Evolutionary conservation across 2,113 vertebrate species (phyloP).

Genomic region (Lynx canadensis): DNA sequence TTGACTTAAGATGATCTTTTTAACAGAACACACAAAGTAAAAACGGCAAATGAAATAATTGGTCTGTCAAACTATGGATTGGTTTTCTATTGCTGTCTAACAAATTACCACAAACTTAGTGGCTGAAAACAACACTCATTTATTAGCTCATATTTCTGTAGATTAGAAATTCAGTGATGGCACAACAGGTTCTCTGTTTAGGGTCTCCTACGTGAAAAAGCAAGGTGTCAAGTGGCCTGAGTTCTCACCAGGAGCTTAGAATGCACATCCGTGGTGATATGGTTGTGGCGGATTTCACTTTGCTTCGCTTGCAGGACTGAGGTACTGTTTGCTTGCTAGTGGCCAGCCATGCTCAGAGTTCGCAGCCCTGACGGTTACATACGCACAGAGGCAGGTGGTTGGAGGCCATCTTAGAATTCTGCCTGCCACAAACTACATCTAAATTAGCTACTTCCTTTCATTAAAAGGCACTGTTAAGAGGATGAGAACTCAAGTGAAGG

Average conservation of each 20-base stretch:
- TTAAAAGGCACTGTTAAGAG: not conserved
- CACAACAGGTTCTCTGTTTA: not conserved
- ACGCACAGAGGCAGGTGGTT: not conserved
- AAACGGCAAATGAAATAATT: not conserved
- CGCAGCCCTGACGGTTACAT: not conserved
- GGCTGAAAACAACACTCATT: not conserved
- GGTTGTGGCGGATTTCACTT: not conserved
- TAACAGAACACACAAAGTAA: not conserved
- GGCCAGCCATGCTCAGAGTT: not conserved
- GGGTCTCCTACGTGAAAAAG: not conserved
- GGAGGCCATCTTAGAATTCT: not conserved
- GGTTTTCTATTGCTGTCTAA: not conserved
- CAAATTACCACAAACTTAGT: not conserved
- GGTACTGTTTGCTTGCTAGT: too few relatives aligned
- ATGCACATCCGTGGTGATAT: too few relatives aligned
- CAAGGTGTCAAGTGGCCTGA: not conserved
- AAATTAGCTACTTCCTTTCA: not conserved
- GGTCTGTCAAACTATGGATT: not conserved
- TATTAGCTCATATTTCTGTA: not conserved
- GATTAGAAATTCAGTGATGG: not conserved
- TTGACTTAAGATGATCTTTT: not conserved
- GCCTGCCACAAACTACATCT: not conserved
- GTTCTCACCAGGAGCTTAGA: not conserved
- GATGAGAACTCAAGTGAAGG: not conserved
- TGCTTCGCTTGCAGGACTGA: not conserved